phyloP scores from a whole-genome alignment of 1,140 invertebrate genomes.

The Atta cephalotes region DNA sequence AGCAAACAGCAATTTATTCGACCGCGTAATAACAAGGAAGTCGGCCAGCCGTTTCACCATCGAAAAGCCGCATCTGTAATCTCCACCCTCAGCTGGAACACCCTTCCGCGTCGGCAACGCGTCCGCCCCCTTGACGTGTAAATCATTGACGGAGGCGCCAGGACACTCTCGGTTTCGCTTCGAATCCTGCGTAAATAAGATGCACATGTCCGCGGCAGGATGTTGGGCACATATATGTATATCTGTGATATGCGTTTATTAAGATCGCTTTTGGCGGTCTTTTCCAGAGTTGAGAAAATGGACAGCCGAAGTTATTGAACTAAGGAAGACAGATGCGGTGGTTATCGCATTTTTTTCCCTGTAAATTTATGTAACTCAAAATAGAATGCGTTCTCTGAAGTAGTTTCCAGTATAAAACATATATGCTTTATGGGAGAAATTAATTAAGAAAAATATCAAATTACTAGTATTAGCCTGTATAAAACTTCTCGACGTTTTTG shows the following conservation, averaged over 20 bases:
- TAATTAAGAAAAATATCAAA: background rate
- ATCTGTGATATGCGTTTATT: slow-evolving; percentile 7
- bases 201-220: slow-evolving; percentile 76
- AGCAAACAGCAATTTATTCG: slow-evolving; percentile 81
- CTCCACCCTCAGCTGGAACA: slow-evolving; percentile 1
- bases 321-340: background rate
- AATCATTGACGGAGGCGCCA: slow-evolving; percentile 81
- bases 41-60: slow-evolving; percentile 17
- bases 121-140: slow-evolving; percentile 70
- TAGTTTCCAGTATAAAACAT: background rate
- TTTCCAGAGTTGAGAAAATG: background rate
- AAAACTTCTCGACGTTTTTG: background rate
- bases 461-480: background rate
- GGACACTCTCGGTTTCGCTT: slow-evolving; percentile 76
- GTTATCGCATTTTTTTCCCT: background rate
- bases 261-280: slow-evolving; percentile 2
- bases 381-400: background rate
- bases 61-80: background rate
- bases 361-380: slow-evolving; percentile 23
- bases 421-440: background rate
- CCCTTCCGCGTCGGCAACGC: slow-evolving; percentile 64
- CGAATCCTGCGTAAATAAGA: slow-evolving; percentile 82
- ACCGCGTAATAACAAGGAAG: slow-evolving; percentile 81
- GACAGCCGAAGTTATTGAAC: slow-evolving; percentile 4
- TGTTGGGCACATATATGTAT: slow-evolving; percentile 10